Evolutionary conservation across 2,113 vertebrate species (phyloP).

Genomic region (Centropristis striata): DNA sequence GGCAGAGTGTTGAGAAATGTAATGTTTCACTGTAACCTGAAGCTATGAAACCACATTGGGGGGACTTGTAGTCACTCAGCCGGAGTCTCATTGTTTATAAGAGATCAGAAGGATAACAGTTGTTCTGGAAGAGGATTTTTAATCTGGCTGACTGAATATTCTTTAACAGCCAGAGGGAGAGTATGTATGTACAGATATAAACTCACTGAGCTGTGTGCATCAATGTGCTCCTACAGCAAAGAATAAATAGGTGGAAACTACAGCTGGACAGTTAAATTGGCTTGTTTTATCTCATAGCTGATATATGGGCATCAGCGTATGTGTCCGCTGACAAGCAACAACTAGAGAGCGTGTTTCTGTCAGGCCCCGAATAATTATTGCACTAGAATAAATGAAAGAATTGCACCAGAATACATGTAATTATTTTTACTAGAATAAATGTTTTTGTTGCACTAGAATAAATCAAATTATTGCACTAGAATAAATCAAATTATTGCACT

Average conservation of each 20-base stretch:
- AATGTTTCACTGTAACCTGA: slow-evolving; percentile 46
- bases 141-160: slow-evolving; percentile 42
- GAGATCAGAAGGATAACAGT: slow-evolving; percentile 23
- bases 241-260: not conserved
- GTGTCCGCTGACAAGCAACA: not conserved
- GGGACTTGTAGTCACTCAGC: slow-evolving; percentile 30
- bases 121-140: slow-evolving; percentile 33
- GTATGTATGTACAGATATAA: not conserved
- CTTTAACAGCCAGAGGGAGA: slow-evolving; percentile 23
- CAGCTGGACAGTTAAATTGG: not conserved
- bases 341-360: too few species aligned
- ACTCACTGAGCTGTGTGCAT: slow-evolving; percentile 2
- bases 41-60: slow-evolving; percentile 51
- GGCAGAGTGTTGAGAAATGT: slow-evolving; percentile 52
- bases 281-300: not conserved
- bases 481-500: too few species aligned
- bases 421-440: too few species aligned
- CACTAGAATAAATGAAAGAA: too few species aligned
- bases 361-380: too few species aligned
- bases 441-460: too few species aligned
- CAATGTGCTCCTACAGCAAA: slow-evolving; percentile 1
- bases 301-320: not conserved
- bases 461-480: too few species aligned
- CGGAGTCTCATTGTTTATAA: slow-evolving; percentile 30
- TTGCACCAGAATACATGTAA: too few species aligned